These are phyloP conservation scores for Acanthopagrus latus DNA, from an alignment of 2,797 vertebrate species.

Conservation along the genomic window DNA sequence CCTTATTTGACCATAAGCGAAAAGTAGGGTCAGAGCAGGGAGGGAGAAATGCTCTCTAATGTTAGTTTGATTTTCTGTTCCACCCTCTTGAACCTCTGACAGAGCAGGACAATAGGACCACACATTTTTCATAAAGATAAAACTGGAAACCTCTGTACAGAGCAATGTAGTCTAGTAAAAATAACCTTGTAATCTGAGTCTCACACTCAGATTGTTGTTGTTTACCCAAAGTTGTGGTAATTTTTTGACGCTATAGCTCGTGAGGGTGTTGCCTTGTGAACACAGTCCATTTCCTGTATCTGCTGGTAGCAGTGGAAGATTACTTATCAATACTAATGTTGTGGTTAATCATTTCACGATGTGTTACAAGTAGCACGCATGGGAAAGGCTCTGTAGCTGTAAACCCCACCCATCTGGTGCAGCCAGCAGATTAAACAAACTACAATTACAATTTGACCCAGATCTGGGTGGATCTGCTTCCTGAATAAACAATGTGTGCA, in stretches of 20 bases:
- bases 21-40: too few species aligned
- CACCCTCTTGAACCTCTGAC: too few species aligned
- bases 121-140: not conserved
- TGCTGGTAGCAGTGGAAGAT: not conserved
- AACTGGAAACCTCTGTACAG: not conserved
- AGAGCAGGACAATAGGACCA: too few species aligned
- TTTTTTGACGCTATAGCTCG: not conserved
- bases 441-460: constrained; percentile 56
- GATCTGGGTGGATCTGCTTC: constrained; percentile 43
- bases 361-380: not conserved
- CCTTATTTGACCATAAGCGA: too few species aligned
- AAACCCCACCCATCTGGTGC: constrained; percentile 37
- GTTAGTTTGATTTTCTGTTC: too few species aligned
- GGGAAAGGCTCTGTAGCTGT: constrained; percentile 10
- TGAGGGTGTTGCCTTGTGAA: not conserved
- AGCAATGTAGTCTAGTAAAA: not conserved
- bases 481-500: constrained; percentile 56
- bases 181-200: not conserved
- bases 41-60: too few species aligned
- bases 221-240: not conserved
- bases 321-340: constrained; percentile 6
- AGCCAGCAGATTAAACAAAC: constrained; percentile 49
- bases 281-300: not conserved
- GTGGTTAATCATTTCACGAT: constrained; percentile 23
- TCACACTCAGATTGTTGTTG: not conserved